phyloP scores from a whole-genome alignment of 2,797 vertebrate species.

The Neomorphus geoffroyi region DNA sequence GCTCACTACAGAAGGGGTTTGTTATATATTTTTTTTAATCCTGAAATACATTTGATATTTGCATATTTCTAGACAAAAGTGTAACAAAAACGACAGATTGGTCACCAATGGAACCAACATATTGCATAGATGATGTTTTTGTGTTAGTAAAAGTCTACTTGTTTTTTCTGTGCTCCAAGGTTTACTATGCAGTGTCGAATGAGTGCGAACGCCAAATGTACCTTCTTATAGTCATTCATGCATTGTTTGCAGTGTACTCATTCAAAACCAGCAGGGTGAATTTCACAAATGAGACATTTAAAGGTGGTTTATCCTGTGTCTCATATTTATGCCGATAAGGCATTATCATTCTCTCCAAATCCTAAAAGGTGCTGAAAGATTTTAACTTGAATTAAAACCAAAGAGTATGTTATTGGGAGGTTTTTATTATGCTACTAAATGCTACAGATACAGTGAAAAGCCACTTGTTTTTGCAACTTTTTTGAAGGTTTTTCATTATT shows the following conservation, averaged over 20 bases:
- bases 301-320: conserved; percentile 62
- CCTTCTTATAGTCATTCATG: not conserved
- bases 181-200: conserved; percentile 21
- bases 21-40: conserved; percentile 58
- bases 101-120: conserved; percentile 49
- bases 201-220: conserved; percentile 12
- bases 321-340: conserved; percentile 46
- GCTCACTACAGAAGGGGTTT: not conserved
- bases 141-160: conserved; percentile 27
- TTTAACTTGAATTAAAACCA: conserved; percentile 82
- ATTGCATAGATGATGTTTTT: conserved; percentile 7
- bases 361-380: conserved; percentile 78
- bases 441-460: conserved; percentile 72
- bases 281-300: conserved; percentile 51
- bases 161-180: conserved; percentile 48
- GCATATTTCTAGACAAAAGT: conserved; percentile 21
- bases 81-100: conserved; percentile 30
- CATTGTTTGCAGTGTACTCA: conserved; percentile 26
- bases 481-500: conserved; percentile 64
- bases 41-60: conserved; percentile 53
- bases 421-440: conserved; percentile 70
- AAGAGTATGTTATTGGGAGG: conserved; percentile 68
- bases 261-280: conserved; percentile 42
- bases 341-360: conserved; percentile 64
- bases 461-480: conserved; percentile 70